Base-by-base conservation (phyloP, 2,888 invertebrate genomes). In the Agrochola circellaris region DNA sequence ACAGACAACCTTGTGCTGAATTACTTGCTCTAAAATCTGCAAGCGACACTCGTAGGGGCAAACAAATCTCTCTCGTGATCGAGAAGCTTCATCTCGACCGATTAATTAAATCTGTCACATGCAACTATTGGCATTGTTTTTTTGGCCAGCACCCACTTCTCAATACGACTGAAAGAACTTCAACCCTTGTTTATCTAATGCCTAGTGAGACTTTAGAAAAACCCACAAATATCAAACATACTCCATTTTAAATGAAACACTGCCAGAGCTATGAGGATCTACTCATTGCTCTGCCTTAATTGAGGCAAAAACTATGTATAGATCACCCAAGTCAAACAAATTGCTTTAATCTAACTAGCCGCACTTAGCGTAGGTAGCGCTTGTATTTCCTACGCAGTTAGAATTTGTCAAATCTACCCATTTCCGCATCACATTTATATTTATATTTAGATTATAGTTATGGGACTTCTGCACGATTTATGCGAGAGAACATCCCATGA, bases 1-100 rank as follows among this genome's bases (percentile, higher is more conserved):
- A 90, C 87, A 68, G 72, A 84, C 87, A 91, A 86, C 94, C 94
- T 94, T 94, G 94, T 87, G 87, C 93, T 88, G 86, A 90, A 92
- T 93, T 90, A 86, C 85, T 88, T 89, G 83, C 79, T 90, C 86
- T 90, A 87, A 87, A 91, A 88, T 87, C 83, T 83, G 84, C 87
- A 84, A 85, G 68, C 71, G 51, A 42, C 38, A 75, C 61, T 68
- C 75, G 74, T 78, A 74, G 75, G 78, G 60, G 76, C 71, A 48
- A 62, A 67, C 68, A 48, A 68, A 77, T 70, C 75, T 66, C 54
- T 71, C 66, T 67, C 34, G 62, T 23, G 77, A 79, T 88, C 75
- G 58, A 84, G 73, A 79, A 79, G 62, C 74, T 78, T 86, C 69
- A 76, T 73, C 69, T 62, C 68, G 66, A 60, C 56, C 75, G 68